Percentiles rank a stretch among this genome's conserved stretches.
These are phyloP conservation scores for Lordiphosa andalusiaca DNA, from an alignment of 2,888 invertebrate species.

Conservation along the genomic window DNA sequence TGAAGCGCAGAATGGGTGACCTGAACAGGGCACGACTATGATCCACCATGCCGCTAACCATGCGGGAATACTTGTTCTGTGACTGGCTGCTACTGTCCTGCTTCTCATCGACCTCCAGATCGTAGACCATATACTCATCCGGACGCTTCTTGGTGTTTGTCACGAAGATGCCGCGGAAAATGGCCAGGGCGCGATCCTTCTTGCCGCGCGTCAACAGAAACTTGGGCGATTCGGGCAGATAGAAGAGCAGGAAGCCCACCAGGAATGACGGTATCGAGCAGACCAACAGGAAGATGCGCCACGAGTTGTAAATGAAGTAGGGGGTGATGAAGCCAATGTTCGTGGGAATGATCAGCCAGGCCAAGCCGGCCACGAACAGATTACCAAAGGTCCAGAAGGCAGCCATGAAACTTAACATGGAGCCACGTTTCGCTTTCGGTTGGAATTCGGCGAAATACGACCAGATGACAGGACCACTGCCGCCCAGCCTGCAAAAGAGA, in stretches of 20 bases:
- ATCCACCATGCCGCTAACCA: slow-evolving; percentile 88
- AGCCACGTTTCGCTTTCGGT: slow-evolving; percentile 93
- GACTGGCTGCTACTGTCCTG: slow-evolving; percentile 81
- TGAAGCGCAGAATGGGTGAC: slow-evolving; percentile 90
- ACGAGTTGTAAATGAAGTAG: slow-evolving; percentile 91
- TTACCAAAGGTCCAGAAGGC: slow-evolving; percentile 97
- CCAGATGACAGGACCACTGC: slow-evolving; percentile 92
- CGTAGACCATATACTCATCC: slow-evolving; percentile 89
- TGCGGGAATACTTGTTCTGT: slow-evolving; percentile 86
- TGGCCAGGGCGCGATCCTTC: slow-evolving; percentile 89
- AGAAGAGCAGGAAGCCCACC: slow-evolving; percentile 90
- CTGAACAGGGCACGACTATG: slow-evolving; percentile 91
- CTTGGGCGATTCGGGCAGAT: slow-evolving; percentile 95
- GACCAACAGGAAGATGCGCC: slow-evolving; percentile 93
- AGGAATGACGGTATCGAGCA: slow-evolving; percentile 94
- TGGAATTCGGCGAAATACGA: slow-evolving; percentile 97
- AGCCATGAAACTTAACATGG: slow-evolving; percentile 96
- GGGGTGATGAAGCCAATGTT: slow-evolving; percentile 85
- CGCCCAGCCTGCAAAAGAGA: slow-evolving; percentile 74
- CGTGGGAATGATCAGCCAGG: slow-evolving; percentile 88
- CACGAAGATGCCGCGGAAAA: slow-evolving; percentile 90
- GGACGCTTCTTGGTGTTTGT: slow-evolving; percentile 87
- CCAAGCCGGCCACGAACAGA: slow-evolving; percentile 92
- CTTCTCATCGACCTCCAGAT: slow-evolving; percentile 84
- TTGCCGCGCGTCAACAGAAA: slow-evolving; percentile 90